Base-by-base conservation (phyloP, 1,140 invertebrate species). In the Temnothorax curvispinosus region DNA sequence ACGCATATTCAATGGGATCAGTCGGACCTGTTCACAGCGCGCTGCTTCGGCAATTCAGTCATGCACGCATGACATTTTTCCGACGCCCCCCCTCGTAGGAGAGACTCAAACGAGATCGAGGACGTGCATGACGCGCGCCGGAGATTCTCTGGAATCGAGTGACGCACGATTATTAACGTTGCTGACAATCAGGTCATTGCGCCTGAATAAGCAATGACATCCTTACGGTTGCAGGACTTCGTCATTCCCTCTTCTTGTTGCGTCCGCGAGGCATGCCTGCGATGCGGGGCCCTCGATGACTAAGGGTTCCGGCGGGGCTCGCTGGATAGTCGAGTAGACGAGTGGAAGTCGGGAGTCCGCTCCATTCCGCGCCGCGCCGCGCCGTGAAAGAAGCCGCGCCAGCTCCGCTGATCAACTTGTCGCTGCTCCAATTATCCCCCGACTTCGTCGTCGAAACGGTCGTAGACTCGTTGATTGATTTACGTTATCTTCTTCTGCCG, bases 361-460 rank as follows among this genome's bases (percentile, higher is more conserved):
- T 77, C 60, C 78, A 82, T 90, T 78, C 89, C 77, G 52, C 65
- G 21, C 32, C 47, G 47, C 50, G 54, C 35, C 65, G 64, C 72
- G 38, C 9, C 47, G 67, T 80, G 75, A 88, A 90, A 90, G 85
- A 87, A 90, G 85, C 85, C 85, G 85, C 87, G 54, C 32, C 76
- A 75, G 72, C 62, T 60, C 15, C 67, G 88, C 86, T 91, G 84
- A 91, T 91, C 91, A 91, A 91, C 88, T 92, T 87, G 85, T 91
- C 88, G 90, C 67, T 90, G 77, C 88, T 91, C 90, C 88, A 91
- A 92, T 92, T 92, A 92, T 91, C 84, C 85, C 77, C 58, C 58
- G 74, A 41, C 27, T 47, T 77, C 78, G 56, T 87, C 62, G 52
- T 90, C 67, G 72, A 87, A 86, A 90, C 87, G 91, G 11, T 85